Evolutionary conservation across 2,888 invertebrate species (phyloP).

Genomic region (Torymus auratus): DNA sequence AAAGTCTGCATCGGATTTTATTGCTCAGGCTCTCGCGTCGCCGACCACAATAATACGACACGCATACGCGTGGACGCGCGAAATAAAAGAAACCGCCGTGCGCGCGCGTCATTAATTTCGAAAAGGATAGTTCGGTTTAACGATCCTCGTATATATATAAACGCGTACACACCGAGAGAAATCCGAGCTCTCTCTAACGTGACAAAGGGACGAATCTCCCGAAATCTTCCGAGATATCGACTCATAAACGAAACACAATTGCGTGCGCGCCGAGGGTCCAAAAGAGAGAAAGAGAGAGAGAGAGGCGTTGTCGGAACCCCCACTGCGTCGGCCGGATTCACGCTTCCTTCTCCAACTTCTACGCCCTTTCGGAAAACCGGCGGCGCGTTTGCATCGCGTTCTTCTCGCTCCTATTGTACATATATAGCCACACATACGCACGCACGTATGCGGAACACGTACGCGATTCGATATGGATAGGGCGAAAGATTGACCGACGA

Average conservation of each 20-base stretch:
- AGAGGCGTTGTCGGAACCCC: not conserved
- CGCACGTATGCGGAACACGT: too few relatives aligned
- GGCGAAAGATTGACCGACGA: constrained; percentile 35
- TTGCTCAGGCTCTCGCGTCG: constrained; percentile 1
- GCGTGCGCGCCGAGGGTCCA: constrained; percentile 9
- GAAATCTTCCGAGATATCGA: constrained; percentile 25
- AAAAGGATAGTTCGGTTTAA: constrained; percentile 50
- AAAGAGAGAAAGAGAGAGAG: not conserved
- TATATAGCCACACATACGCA: too few relatives aligned
- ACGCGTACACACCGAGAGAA: not conserved
- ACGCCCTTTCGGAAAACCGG: constrained; percentile 22
- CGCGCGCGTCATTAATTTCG: constrained; percentile 49
- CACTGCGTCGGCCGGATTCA: constrained; percentile 49
- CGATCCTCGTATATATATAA: not conserved
- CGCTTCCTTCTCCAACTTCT: constrained; percentile 35
- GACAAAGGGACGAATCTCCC: not conserved
- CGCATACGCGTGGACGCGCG: not conserved
- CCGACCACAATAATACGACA: not conserved
- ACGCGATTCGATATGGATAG: constrained; percentile 33
- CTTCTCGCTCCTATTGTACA: not conserved
- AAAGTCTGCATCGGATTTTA: constrained; percentile 51
- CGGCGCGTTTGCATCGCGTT: constrained; percentile 13
- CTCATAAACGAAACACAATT: constrained; percentile 26
- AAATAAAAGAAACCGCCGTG: constrained; percentile 49
- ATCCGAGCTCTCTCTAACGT: not conserved